Conservation (phyloP, 2,797 vertebrate species). For the Hydrocynus forskahlii region DNA sequence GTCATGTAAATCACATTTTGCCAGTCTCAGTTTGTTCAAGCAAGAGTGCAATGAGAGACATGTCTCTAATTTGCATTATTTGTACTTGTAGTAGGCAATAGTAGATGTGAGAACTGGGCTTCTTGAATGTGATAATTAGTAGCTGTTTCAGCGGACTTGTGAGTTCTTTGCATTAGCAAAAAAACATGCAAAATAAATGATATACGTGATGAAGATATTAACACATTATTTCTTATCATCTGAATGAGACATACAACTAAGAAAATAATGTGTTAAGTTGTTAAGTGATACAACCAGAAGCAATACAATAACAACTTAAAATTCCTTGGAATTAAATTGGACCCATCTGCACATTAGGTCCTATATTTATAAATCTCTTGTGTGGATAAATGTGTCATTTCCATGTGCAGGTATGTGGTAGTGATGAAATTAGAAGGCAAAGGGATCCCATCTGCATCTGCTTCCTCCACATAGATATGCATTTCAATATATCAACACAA, state of each 20-base stretch:
- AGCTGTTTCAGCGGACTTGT: neutral
- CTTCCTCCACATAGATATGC: slow-evolving; percentile 10
- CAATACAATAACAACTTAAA: neutral
- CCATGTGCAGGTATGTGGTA: neutral
- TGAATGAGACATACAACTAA: neutral
- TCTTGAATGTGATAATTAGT: too few relatives aligned
- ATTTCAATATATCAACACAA: neutral
- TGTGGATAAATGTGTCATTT: neutral
- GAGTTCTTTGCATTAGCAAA: neutral
- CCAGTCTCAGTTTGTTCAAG: too few relatives aligned
- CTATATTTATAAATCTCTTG: slow-evolving; percentile 15
- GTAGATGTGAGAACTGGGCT: too few relatives aligned
- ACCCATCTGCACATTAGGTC: slow-evolving; percentile 6
- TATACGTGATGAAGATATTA: neutral
- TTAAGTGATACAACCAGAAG: neutral
- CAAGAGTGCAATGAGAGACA: too few relatives aligned
- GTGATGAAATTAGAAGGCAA: neutral
- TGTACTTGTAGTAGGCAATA: too few relatives aligned
- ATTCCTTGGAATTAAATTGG: neutral
- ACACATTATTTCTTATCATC: neutral
- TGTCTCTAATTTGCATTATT: too few relatives aligned
- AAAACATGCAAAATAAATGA: neutral
- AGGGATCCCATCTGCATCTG: slow-evolving; percentile 6
- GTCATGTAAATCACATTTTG: too few relatives aligned
- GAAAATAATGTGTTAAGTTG: neutral